phyloP scores from a whole-genome alignment of 1,140 invertebrate genomes.

The silkworm (Bombyx mori) region ASM3026992v2 NC_085111.1:13248501-13249000 shows the following conservation, averaged over 20 bases:
- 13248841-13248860: no score
- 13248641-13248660: constrained; percentile 9
- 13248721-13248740: no score
- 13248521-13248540: no score
- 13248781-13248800: no score
- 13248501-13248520: no score
- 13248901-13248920: constrained; percentile 4
- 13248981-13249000: constrained; percentile 2
- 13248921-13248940: not conserved
- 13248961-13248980: constrained; percentile 10
- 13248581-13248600: constrained; percentile 1
- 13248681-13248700: constrained; percentile 20
- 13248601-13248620: constrained; percentile 7
- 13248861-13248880: no score
- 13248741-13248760: no score
- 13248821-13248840: no score
- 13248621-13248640: constrained; percentile 16
- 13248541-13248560: not conserved
- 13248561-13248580: not conserved
- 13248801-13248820: no score
- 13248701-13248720: constrained; percentile 7
- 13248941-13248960: constrained; percentile 5
- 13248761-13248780: no score
- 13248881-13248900: not conserved
- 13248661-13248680: constrained; percentile 13